These are phyloP conservation scores for Cossypha caffra DNA, from an alignment of 2,797 vertebrate genomes.

Conservation along the genomic window DNA sequence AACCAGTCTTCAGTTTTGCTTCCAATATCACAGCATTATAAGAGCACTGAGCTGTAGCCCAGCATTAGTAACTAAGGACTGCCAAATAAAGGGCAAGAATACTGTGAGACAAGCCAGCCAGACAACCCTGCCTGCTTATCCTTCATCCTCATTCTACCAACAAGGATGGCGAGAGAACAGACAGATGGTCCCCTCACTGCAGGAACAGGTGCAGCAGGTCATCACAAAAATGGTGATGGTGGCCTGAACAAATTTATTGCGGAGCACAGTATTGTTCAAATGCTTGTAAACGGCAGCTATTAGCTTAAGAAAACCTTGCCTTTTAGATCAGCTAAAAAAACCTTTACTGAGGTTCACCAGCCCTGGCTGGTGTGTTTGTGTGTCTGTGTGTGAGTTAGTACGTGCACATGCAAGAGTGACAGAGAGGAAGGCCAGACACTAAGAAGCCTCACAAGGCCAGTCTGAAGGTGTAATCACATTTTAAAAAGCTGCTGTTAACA, in stretches of 20 bases:
- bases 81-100: neutral
- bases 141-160: neutral
- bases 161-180: neutral
- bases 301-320: neutral
- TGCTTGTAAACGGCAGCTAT: neutral
- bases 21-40: neutral
- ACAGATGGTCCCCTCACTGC: neutral
- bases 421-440: neutral
- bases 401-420: accelerated
- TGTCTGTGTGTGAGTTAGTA: accelerated
- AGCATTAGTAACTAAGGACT: neutral
- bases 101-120: accelerated
- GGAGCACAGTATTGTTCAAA: neutral
- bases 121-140: neutral
- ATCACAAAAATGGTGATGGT: neutral
- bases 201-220: neutral
- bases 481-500: neutral
- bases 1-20: neutral
- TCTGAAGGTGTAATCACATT: neutral
- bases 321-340: neutral
- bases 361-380: neutral
- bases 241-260: neutral
- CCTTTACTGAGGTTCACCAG: neutral
- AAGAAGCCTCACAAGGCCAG: neutral
- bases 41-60: neutral